Evolutionary conservation across 2,888 invertebrate species (phyloP).

Genomic region (Amitus sp.): DNA sequence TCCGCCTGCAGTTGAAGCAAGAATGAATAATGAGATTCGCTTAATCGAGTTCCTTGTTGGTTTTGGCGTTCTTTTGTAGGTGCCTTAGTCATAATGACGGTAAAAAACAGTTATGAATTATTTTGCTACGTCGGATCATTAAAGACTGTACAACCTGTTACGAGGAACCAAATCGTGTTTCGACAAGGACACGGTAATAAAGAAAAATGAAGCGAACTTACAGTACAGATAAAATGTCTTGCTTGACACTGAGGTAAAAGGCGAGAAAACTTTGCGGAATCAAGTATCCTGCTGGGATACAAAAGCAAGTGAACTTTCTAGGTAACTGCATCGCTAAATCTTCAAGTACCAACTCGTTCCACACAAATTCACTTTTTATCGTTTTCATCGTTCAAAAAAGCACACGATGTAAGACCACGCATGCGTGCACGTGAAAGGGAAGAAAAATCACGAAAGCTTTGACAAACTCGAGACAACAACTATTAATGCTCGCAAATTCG

Average conservation of each 20-base stretch:
- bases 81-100: constrained; percentile 10
- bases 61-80: constrained; percentile 8
- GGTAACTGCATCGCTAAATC: constrained; percentile 5
- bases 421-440: background rate
- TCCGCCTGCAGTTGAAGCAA: constrained; percentile 13
- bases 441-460: background rate
- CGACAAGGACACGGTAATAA: background rate
- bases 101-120: constrained; percentile 13
- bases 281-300: constrained; percentile 9
- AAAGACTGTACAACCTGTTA: background rate
- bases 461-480: background rate
- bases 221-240: background rate
- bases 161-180: constrained; percentile 2
- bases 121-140: constrained; percentile 3
- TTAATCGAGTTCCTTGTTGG: constrained; percentile 33
- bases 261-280: background rate
- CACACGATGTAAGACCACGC: constrained; percentile 7
- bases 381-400: constrained; percentile 12
- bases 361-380: constrained; percentile 11
- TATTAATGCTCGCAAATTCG: too few relatives aligned
- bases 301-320: constrained; percentile 14
- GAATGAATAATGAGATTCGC: constrained; percentile 35
- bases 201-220: background rate
- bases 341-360: constrained; percentile 8
- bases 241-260: background rate